Evolutionary conservation across 2,888 invertebrate species (phyloP).

Genomic region (Empis livida): DNA sequence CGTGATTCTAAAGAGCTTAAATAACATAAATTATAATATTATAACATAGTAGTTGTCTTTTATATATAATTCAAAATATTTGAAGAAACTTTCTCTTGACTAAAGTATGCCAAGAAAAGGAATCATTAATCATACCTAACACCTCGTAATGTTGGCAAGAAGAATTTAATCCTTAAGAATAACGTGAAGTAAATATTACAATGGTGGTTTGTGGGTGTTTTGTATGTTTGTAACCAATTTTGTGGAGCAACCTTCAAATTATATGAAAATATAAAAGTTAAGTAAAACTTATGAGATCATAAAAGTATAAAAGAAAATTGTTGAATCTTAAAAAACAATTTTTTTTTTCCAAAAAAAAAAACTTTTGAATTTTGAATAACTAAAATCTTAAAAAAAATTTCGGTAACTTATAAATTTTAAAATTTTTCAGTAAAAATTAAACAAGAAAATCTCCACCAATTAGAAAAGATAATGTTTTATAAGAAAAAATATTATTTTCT

Average conservation of each 20-base stretch:
- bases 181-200: conserved; percentile 42
- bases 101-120: neutral
- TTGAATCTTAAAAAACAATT: neutral
- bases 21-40: neutral
- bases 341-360: no score
- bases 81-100: neutral
- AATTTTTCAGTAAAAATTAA: conserved; percentile 65
- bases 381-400: no score
- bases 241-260: conserved; percentile 15
- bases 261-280: neutral
- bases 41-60: neutral
- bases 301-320: neutral
- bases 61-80: neutral
- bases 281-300: neutral
- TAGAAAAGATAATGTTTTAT: conserved; percentile 60
- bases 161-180: conserved; percentile 67
- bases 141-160: conserved; percentile 58
- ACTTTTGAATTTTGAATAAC: no score
- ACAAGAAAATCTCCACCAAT: conserved; percentile 72
- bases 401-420: conserved; percentile 60
- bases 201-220: no score
- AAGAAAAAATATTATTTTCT: conserved; percentile 61
- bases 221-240: conserved; percentile 12
- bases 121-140: conserved; percentile 38
- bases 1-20: conserved; percentile 44